Conservation (phyloP, 2,113 vertebrate species). For the Myotis brandtii region DNA sequence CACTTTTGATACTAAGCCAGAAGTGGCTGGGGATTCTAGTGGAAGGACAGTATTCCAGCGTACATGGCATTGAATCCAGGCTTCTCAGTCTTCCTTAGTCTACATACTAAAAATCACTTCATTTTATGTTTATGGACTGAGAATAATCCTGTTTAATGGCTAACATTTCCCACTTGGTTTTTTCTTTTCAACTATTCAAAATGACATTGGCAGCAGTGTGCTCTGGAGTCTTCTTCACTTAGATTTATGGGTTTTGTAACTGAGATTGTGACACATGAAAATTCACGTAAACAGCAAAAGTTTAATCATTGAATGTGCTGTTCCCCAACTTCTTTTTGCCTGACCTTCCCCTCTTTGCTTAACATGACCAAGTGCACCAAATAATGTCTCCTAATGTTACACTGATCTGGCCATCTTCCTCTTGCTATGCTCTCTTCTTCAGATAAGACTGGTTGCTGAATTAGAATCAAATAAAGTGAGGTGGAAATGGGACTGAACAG, state of each 20-base stretch:
- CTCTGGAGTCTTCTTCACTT: not conserved
- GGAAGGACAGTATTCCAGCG: not conserved
- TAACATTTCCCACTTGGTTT: not conserved
- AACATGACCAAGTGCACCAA: not conserved
- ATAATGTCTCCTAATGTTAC: not conserved
- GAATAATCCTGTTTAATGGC: not conserved
- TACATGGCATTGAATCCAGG: fast-evolving
- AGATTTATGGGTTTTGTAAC: fast-evolving
- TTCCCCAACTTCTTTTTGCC: not conserved
- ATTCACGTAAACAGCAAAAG: not conserved
- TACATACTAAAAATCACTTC: not conserved
- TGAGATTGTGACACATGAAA: not conserved
- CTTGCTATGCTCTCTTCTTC: not conserved
- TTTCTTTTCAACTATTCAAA: not conserved
- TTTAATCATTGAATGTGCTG: not conserved
- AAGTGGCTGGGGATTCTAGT: not conserved
- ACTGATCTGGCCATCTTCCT: not conserved
- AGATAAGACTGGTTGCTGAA: not conserved
- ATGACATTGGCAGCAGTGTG: not conserved
- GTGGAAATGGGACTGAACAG: not conserved
- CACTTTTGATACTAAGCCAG: not conserved
- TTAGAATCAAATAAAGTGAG: not conserved
- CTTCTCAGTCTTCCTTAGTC: not conserved
- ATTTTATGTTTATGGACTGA: not conserved
- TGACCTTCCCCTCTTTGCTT: not conserved